A percentile compares a stretch with the other conserved stretches of the same genome.
phyloP scores from a whole-genome alignment of 2,113 vertebrate species.

The Trichomycterus rosablanca region DNA sequence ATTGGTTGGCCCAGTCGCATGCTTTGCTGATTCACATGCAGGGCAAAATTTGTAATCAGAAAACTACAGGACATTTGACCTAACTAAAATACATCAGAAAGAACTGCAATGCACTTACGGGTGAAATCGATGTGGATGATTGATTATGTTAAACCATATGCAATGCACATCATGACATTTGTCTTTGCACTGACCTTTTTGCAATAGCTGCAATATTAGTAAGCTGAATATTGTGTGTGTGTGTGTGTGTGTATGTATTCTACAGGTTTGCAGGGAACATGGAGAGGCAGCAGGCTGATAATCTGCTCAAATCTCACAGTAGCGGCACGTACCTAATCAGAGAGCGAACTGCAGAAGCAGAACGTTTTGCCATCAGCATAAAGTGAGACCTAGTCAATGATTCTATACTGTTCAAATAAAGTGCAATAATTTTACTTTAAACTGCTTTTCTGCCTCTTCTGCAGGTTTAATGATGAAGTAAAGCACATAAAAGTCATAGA shows the following conservation, averaged over 20 bases:
- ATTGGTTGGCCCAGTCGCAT: neutral
- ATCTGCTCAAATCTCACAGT: conserved; percentile 85
- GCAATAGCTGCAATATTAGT: conserved; percentile 16
- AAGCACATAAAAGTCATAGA: conserved; percentile 98
- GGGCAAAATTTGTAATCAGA: conserved; percentile 11
- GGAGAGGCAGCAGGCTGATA: conserved; percentile 94
- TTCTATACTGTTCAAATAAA: too few species aligned
- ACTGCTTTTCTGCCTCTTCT: neutral
- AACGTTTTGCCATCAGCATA: conserved; percentile 96
- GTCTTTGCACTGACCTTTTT: conserved; percentile 14
- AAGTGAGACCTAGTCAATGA: conserved; percentile 72
- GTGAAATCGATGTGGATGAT: conserved; percentile 31
- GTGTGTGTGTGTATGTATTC: conserved; percentile 17
- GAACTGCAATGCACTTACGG: conserved; percentile 14
- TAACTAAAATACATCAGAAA: conserved; percentile 21
- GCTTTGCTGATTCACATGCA: neutral
- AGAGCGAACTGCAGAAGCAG: conserved; percentile 89
- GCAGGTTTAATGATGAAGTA: conserved; percentile 95
- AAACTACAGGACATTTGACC: conserved; percentile 2
- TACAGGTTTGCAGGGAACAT: conserved; percentile 94
- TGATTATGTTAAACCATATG: conserved; percentile 30
- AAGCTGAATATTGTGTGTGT: conserved; percentile 5
- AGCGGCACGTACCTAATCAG: conserved; percentile 95
- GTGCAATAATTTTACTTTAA: too few species aligned
- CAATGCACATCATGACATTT: conserved; percentile 11